Evolutionary conservation across 2,113 vertebrate genomes (phyloP).

Genomic region (Limnothrissa miodon): DNA sequence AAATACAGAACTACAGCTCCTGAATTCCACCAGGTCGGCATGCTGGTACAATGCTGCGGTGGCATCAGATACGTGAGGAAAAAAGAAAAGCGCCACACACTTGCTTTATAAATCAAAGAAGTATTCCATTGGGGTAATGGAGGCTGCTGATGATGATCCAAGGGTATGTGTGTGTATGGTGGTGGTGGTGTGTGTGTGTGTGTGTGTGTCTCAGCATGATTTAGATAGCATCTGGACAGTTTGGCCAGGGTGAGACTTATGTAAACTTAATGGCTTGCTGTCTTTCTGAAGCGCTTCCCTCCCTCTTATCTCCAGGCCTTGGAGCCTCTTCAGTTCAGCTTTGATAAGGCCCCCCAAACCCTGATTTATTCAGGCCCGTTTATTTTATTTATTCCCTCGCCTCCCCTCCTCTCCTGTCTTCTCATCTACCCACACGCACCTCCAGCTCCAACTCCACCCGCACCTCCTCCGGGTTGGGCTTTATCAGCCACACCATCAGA

Average conservation of each 20-base stretch:
- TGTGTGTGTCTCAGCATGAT: constrained; percentile 23
- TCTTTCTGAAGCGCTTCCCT: constrained; percentile 40
- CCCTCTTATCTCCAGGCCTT: constrained; percentile 57
- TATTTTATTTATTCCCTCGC: constrained; percentile 14
- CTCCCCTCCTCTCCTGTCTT: neutral
- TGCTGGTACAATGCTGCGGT: neutral
- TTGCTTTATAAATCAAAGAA: constrained; percentile 51
- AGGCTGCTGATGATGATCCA: neutral
- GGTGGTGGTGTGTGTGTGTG: neutral
- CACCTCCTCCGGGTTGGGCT: constrained; percentile 55
- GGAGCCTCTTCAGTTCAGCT: constrained; percentile 51
- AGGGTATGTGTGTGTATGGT: neutral
- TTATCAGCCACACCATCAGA: constrained; percentile 42
- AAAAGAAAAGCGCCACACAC: constrained; percentile 43
- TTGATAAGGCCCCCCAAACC: constrained; percentile 49
- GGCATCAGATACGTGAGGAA: neutral
- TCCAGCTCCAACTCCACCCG: constrained; percentile 53
- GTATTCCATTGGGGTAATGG: constrained; percentile 23
- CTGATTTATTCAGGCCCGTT: constrained; percentile 7
- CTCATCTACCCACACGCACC: neutral
- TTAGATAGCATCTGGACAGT: constrained; percentile 43
- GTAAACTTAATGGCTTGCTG: constrained; percentile 52
- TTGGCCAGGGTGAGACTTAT: constrained; percentile 46
- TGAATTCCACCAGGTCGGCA: neutral
- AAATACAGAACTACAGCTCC: neutral